These are phyloP conservation scores for Platycercus adscitus DNA, from an alignment of 2,113 vertebrate genomes.

Conservation along the genomic window DNA sequence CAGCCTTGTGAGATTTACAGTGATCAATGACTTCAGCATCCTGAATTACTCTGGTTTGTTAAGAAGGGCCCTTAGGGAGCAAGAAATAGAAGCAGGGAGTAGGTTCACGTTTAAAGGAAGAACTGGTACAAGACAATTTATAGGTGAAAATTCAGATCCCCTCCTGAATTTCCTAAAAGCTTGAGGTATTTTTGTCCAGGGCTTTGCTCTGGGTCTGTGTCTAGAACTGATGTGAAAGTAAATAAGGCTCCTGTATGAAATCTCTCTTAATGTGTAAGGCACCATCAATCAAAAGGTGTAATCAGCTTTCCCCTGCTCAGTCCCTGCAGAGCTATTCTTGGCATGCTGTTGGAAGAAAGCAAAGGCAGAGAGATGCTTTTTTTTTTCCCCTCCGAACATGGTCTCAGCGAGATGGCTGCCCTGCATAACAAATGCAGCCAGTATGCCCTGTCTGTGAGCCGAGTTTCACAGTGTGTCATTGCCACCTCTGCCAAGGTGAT, in stretches of 20 bases:
- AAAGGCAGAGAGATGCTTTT: neutral
- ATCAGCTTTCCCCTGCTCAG: slow-evolving; percentile 41
- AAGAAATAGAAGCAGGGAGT: slow-evolving; percentile 61
- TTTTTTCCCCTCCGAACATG: neutral
- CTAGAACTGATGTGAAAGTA: neutral
- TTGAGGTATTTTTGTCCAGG: neutral
- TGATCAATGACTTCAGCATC: slow-evolving; percentile 67
- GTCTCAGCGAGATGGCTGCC: neutral
- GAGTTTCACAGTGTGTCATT: slow-evolving; percentile 2
- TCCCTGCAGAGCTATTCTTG: slow-evolving; percentile 59
- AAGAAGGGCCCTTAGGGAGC: slow-evolving; percentile 66
- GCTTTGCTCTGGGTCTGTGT: neutral
- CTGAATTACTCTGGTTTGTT: slow-evolving; percentile 71
- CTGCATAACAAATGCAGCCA: neutral
- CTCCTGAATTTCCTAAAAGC: slow-evolving; percentile 7
- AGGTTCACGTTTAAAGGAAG: slow-evolving; percentile 32
- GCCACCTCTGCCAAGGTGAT: slow-evolving; percentile 7
- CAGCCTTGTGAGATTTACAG: slow-evolving; percentile 58
- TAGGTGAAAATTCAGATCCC: slow-evolving; percentile 20
- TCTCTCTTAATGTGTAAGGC: slow-evolving; percentile 26
- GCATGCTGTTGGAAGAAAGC: slow-evolving; percentile 19
- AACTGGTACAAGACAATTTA: neutral
- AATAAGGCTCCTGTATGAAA: slow-evolving; percentile 46
- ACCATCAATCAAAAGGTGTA: slow-evolving; percentile 56
- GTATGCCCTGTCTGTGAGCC: neutral